These are phyloP conservation scores for Motacilla alba DNA, from an alignment of 2,113 vertebrate species.

Conservation along the genomic window DNA sequence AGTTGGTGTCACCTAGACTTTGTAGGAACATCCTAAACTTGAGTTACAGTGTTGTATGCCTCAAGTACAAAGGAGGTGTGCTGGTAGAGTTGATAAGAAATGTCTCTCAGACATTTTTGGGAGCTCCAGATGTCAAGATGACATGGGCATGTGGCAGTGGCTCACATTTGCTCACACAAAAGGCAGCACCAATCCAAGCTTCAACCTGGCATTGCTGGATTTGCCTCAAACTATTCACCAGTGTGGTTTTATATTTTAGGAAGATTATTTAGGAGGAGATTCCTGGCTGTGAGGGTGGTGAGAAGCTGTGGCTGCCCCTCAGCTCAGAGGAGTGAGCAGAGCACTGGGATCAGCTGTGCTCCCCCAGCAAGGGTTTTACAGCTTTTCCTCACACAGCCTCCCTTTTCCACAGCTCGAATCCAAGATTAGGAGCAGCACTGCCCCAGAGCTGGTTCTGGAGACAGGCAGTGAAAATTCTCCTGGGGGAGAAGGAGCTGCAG, in stretches of 20 bases:
- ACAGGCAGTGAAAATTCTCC: neutral
- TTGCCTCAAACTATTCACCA: neutral
- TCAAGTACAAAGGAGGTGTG: neutral
- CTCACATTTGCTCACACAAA: neutral
- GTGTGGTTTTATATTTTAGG: neutral
- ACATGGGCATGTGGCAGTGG: accelerated
- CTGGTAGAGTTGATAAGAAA: neutral
- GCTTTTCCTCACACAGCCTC: neutral
- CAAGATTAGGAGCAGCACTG: neutral
- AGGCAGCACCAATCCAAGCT: neutral
- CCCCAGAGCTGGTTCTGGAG: neutral
- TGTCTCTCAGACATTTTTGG: neutral
- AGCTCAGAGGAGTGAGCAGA: neutral
- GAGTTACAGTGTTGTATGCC: accelerated
- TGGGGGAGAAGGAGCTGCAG: neutral
- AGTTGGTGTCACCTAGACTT: neutral
- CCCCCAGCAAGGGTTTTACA: neutral
- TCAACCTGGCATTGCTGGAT: neutral
- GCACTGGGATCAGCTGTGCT: neutral
- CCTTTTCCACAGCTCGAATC: neutral
- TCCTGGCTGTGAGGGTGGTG: neutral
- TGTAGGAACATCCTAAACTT: neutral
- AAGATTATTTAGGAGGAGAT: neutral
- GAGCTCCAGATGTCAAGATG: neutral
- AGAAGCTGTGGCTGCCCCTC: neutral